Evolutionary conservation across 23 tunicate genomes (phyloP).

Genomic region (Trididemnum miniatum): DNA sequence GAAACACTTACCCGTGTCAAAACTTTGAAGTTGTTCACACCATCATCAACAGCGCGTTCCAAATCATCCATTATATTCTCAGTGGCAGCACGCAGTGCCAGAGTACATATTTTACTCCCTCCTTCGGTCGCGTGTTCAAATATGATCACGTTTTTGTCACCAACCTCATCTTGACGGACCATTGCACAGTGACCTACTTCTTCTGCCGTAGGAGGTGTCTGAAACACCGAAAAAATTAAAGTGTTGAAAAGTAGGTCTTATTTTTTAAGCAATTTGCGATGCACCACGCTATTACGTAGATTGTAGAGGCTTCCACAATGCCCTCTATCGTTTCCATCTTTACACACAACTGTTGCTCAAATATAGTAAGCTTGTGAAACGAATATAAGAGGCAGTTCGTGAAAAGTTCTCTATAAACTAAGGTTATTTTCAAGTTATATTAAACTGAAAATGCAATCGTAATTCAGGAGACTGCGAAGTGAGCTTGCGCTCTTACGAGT

Average conservation of each 20-base stretch:
- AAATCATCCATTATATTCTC: slow-evolving; percentile 92
- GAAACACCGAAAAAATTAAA: background rate
- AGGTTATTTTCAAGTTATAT: too few species aligned
- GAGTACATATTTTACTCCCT: slow-evolving; percentile 71
- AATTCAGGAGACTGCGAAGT: too few species aligned
- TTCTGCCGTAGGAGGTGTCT: slow-evolving; percentile 88
- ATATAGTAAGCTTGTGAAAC: too few species aligned
- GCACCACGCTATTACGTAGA: too few species aligned
- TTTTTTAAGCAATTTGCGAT: too few species aligned
- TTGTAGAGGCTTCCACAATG: too few species aligned
- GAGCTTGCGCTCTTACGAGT: too few species aligned
- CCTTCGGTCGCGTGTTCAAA: slow-evolving; percentile 68
- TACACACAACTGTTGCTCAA: background rate
- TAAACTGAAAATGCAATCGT: too few species aligned
- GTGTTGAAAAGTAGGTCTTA: too few species aligned
- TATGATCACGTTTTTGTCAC: slow-evolving; percentile 73
- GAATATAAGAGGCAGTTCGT: too few species aligned
- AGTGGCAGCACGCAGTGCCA: slow-evolving; percentile 91
- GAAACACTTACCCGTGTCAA: slow-evolving; percentile 63
- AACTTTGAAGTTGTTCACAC: slow-evolving; percentile 98
- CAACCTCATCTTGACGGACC: slow-evolving; percentile 91
- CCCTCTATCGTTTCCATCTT: too few species aligned
- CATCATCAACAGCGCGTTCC: slow-evolving; percentile 99
- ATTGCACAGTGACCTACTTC: slow-evolving; percentile 84
- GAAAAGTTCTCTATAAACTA: too few species aligned